Evolutionary conservation across 2,113 vertebrate genomes (phyloP).

Genomic region (Solea solea): DNA sequence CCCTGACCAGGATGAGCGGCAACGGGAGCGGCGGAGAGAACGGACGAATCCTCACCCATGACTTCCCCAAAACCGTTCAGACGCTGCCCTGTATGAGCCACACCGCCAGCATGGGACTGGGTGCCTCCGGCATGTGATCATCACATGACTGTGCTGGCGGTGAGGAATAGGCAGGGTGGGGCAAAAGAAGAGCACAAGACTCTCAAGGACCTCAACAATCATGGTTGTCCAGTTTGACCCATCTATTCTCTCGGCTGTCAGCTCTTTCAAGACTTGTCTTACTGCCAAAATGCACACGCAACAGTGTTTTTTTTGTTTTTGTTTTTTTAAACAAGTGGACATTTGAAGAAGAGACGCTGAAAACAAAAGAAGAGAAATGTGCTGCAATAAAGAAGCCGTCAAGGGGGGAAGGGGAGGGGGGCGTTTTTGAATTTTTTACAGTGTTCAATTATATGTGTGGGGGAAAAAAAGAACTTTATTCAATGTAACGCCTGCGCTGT

Average conservation of each 20-base stretch:
- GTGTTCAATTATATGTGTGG: conserved; percentile 60
- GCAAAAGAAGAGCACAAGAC: conserved; percentile 70
- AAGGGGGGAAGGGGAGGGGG: conserved; percentile 41
- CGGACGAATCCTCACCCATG: conserved; percentile 95
- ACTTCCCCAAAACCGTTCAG: conserved; percentile 97
- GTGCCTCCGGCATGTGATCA: conserved; percentile 95
- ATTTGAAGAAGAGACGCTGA: conserved; percentile 53
- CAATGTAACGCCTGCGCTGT: conserved; percentile 73
- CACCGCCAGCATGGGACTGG: conserved; percentile 95
- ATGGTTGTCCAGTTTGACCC: conserved; percentile 65
- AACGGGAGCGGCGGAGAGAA: conserved; percentile 92
- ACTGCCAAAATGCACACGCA: conserved; percentile 88
- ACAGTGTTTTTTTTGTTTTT: conserved; percentile 25
- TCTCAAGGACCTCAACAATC: conserved; percentile 56
- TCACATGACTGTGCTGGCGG: conserved; percentile 73
- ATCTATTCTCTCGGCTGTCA: conserved; percentile 57
- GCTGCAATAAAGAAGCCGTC: conserved; percentile 81
- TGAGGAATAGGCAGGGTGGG: conserved; percentile 73
- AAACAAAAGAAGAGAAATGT: conserved; percentile 46
- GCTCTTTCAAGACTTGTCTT: conserved; percentile 70
- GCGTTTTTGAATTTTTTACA: conserved; percentile 65
- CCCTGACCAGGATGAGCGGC: conserved; percentile 90
- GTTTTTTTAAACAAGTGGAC: conserved; percentile 65
- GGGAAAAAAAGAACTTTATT: conserved; percentile 56
- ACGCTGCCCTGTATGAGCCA: conserved; percentile 98